Base-by-base conservation (phyloP, 2,797 vertebrate species). In the Phataginus tetradactyla region DNA sequence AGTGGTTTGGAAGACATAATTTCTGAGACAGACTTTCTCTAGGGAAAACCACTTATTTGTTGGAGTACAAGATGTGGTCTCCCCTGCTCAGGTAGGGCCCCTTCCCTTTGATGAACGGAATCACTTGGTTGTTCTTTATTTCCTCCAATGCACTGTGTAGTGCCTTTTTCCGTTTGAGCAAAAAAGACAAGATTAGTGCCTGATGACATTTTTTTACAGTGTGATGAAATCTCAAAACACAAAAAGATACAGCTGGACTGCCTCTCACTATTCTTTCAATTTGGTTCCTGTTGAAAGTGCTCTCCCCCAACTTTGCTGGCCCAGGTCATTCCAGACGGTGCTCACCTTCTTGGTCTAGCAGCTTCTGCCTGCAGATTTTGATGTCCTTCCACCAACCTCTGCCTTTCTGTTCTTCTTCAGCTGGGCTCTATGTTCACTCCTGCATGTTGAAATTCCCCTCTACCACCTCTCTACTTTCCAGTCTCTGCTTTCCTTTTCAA, bases 401-500 rank as follows among this genome's bases (percentile, higher is more conserved):
- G 45, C 45, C 23, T 42, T 61, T 42, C 5, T 0, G 0, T 29
- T 63, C 27, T n/a, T 45, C 77, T 66, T 80, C 63, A 80, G 0
- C 20, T 42, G 25, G 3, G 3, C 39, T 29, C 59, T 88, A 1
- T 71, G 66, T 61, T 81, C 29, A 34, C 32, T 83, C 39, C 61
- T 59, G 3, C 0, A 0, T 7, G 4, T n/a, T 59, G 57, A 45
- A 80, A 90, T 61, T 49, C 18, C 81, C 72, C 55, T 61, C n/a
- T 18, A 51, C 32, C 29, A 21, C 11, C 69, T 86, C 34, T 34
- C 15, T 27, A 27, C 32, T 32, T 45, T 81, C 32, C 68, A 0
- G 2, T 66, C 29, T 88, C 88, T 77, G 39, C 49, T 86, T 96
- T 72, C 68, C 37, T 96, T 80, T 66, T 75, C 53, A 57, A 69